phyloP scores from a whole-genome alignment of 1,140 invertebrate genomes.

The Zaprionus ghesquierei region DNA sequence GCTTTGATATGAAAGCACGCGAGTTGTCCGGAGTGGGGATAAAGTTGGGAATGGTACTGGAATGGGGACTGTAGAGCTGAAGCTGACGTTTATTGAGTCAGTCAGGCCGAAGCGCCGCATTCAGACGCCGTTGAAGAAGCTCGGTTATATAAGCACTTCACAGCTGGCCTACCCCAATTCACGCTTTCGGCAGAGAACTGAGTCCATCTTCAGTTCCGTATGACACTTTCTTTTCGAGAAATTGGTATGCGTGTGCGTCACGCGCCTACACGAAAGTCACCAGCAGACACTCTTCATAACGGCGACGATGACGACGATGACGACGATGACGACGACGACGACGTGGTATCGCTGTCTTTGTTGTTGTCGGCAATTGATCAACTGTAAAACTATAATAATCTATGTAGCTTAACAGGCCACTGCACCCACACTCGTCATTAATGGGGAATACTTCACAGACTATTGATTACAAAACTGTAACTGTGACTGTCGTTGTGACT shows the following conservation, averaged over 20 bases:
- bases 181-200: slow-evolving; percentile 15
- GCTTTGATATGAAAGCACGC: slow-evolving; percentile 25
- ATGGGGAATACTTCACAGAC: slow-evolving; percentile 31
- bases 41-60: neutral
- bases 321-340: neutral
- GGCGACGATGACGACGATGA: no score
- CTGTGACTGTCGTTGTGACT: slow-evolving; percentile 19
- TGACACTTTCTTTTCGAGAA: slow-evolving; percentile 69
- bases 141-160: slow-evolving; percentile 58
- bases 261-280: slow-evolving; percentile 59
- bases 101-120: neutral
- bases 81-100: neutral
- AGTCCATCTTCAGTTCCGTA: slow-evolving; percentile 23
- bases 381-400: slow-evolving; percentile 63
- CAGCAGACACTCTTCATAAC: slow-evolving; percentile 1
- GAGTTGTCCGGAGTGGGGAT: neutral
- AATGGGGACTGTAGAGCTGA: neutral
- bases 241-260: slow-evolving; percentile 27
- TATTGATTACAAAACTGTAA: slow-evolving; percentile 49
- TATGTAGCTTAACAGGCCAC: slow-evolving; percentile 16
- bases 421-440: slow-evolving; percentile 22
- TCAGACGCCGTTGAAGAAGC: slow-evolving; percentile 11
- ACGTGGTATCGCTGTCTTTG: neutral
- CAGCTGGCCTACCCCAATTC: slow-evolving; percentile 71
- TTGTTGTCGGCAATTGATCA: slow-evolving; percentile 52